Evolutionary conservation across 1,140 invertebrate species (phyloP).

Genomic region (Saccostrea glomerata): DNA sequence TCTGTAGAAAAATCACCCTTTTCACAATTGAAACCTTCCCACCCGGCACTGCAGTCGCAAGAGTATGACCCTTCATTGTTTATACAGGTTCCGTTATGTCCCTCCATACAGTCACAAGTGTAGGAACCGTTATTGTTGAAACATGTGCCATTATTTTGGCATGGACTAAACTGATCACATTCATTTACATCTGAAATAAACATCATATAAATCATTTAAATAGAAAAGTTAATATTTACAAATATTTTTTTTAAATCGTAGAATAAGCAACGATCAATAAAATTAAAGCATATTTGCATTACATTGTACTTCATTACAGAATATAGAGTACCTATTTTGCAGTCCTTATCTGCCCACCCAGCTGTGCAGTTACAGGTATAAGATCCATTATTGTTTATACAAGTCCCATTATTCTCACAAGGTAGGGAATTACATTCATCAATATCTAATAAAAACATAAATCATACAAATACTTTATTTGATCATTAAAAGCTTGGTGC

Average conservation of each 20-base stretch:
- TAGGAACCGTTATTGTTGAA: constrained; percentile 40
- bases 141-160: constrained; percentile 35
- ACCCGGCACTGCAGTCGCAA: constrained; percentile 48
- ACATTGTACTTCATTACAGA: neutral
- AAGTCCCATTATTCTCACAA: constrained; percentile 54
- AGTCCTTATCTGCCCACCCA: neutral
- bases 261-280: no score
- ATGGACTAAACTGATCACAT: constrained; percentile 9
- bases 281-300: no score
- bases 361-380: constrained; percentile 55
- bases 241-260: no score
- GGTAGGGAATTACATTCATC: constrained; percentile 54
- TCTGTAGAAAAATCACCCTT: constrained; percentile 41
- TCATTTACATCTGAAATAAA: constrained; percentile 46
- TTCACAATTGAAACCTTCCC: constrained; percentile 51
- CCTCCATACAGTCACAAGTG: constrained; percentile 32
- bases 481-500: no score
- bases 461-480: no score
- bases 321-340: neutral
- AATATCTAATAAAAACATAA: constrained; percentile 47
- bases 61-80: constrained; percentile 55
- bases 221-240: no score
- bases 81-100: constrained; percentile 50
- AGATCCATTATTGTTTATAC: constrained; percentile 47
- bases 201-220: neutral